Conservation (phyloP, 2,113 vertebrate species). For the Cygnus atratus region DNA sequence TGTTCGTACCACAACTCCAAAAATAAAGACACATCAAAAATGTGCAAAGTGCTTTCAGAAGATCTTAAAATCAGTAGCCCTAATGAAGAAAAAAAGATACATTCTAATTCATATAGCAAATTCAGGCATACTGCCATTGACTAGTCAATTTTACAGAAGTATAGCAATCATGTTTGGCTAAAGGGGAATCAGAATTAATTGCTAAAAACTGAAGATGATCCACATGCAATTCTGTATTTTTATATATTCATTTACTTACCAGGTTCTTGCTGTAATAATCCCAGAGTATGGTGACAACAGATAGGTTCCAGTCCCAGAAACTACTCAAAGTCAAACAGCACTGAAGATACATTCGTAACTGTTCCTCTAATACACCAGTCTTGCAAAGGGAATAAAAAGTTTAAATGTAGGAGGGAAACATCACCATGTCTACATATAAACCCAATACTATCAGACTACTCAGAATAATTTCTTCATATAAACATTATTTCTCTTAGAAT, state of each 20-base stretch:
- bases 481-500: background rate
- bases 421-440: background rate
- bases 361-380: slow-evolving; percentile 83
- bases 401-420: background rate
- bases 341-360: slow-evolving; percentile 90
- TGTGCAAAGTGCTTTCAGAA: background rate
- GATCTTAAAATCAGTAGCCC: background rate
- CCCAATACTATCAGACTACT: background rate
- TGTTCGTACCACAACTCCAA: background rate
- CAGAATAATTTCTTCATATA: background rate
- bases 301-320: slow-evolving; percentile 86
- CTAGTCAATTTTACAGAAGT: background rate
- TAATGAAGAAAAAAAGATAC: background rate
- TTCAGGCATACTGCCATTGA: background rate
- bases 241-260: slow-evolving; percentile 74
- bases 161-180: background rate
- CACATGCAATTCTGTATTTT: background rate
- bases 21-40: background rate
- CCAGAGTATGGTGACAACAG: slow-evolving; percentile 86
- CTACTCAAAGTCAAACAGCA: slow-evolving; percentile 90
- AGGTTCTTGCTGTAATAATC: slow-evolving; percentile 94
- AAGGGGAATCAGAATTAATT: background rate
- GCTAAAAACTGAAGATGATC: background rate
- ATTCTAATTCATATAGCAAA: background rate
- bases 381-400: slow-evolving; percentile 48